phyloP scores from a whole-genome alignment of 2,888 invertebrate genomes.

The Halictus ligatus region DNA sequence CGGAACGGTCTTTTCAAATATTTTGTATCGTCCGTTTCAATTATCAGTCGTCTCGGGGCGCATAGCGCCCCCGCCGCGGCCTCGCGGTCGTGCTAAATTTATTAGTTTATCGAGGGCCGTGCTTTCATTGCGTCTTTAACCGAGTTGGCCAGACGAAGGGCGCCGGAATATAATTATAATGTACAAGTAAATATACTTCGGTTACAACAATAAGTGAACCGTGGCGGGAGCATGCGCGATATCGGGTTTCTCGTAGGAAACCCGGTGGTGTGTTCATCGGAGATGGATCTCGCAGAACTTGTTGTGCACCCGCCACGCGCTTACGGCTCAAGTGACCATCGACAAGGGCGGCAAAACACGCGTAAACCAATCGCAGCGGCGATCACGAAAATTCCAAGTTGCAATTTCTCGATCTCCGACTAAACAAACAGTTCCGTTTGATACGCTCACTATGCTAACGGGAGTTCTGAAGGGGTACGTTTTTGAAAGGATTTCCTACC shows the following conservation, averaged over 20 bases:
- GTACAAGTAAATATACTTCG: constrained; percentile 52
- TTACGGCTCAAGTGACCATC: constrained; percentile 11
- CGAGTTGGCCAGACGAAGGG: constrained; percentile 31
- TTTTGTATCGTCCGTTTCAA: neutral
- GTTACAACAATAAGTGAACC: constrained; percentile 47
- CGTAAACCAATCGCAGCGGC: neutral
- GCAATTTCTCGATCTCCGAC: neutral
- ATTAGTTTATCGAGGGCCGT: neutral
- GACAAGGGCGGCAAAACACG: constrained; percentile 12
- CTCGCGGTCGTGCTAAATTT: neutral
- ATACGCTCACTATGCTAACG: constrained; percentile 54
- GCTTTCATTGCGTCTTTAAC: constrained; percentile 32
- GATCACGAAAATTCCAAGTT: neutral
- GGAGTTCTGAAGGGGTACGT: constrained; percentile 64
- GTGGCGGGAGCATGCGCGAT: constrained; percentile 62
- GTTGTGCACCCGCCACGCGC: constrained; percentile 41
- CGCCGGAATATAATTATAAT: constrained; percentile 53
- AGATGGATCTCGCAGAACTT: constrained; percentile 60
- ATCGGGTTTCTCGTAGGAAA: constrained; percentile 43
- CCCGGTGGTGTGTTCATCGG: constrained; percentile 45
- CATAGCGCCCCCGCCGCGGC: neutral
- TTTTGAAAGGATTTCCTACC: neutral
- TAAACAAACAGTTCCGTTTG: neutral
- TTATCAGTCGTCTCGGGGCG: neutral
- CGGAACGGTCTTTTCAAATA: neutral